These are phyloP conservation scores for Mongoloraphidia duomilia DNA, from an alignment of 2,888 invertebrate genomes.

Conservation along the genomic window DNA sequence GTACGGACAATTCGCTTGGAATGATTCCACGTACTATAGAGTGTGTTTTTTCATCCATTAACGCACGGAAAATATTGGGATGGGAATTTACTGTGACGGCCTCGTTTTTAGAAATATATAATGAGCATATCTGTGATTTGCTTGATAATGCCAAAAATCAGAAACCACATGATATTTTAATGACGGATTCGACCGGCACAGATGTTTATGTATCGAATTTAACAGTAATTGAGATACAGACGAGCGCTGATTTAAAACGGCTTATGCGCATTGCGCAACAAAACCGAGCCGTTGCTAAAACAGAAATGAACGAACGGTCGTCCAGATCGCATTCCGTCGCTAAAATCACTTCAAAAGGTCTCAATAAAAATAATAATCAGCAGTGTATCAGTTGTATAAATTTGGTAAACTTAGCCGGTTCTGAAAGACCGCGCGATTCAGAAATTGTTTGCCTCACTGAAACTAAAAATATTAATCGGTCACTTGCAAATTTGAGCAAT, in stretches of 20 bases:
- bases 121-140: constrained; percentile 48
- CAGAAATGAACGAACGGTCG: constrained; percentile 41
- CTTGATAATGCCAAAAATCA: constrained; percentile 30
- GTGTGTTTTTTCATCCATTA: constrained; percentile 61
- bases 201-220: constrained; percentile 47
- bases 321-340: constrained; percentile 37
- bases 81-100: constrained; percentile 55
- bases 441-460: constrained; percentile 33
- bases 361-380: constrained; percentile 44
- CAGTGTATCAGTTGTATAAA: constrained; percentile 56
- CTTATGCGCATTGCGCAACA: constrained; percentile 61
- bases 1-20: too few relatives aligned
- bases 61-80: constrained; percentile 52
- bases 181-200: constrained; percentile 37
- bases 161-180: constrained; percentile 39
- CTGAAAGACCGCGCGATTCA: constrained; percentile 53
- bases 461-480: too few relatives aligned
- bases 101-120: constrained; percentile 56
- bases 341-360: constrained; percentile 50
- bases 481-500: too few relatives aligned
- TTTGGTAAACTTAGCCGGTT: constrained; percentile 78
- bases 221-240: constrained; percentile 42
- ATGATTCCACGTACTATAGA: too few relatives aligned
- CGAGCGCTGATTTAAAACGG: constrained; percentile 48
- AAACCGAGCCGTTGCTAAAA: constrained; percentile 52